phyloP scores from a whole-genome alignment of 2,113 vertebrate genomes.

The Anthoscopus minutus region DNA sequence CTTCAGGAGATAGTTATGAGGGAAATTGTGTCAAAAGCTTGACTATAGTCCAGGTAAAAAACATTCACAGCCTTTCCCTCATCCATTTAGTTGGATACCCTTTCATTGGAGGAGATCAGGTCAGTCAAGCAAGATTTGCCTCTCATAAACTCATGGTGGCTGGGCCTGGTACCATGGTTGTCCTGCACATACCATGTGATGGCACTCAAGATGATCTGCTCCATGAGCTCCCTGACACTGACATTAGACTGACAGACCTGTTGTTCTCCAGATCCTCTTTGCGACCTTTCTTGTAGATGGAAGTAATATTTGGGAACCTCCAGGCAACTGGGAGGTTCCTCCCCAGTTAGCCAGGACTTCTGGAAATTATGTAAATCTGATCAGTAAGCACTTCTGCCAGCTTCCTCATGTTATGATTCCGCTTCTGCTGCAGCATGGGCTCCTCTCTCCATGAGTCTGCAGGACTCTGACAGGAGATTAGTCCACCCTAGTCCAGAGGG shows the following conservation, averaged over 20 bases:
- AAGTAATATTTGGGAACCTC: neutral
- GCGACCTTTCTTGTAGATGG: rapidly evolving
- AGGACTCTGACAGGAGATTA: neutral
- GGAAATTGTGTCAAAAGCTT: neutral
- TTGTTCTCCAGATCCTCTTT: rapidly evolving
- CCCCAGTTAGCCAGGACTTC: neutral
- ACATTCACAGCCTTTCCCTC: neutral
- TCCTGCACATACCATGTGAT: rapidly evolving
- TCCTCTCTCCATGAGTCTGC: neutral
- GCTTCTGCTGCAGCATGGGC: neutral
- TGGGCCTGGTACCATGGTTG: neutral
- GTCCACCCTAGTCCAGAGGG: neutral
- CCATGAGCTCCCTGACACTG: rapidly evolving
- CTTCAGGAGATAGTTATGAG: neutral
- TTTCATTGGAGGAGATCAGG: neutral
- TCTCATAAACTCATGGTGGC: neutral
- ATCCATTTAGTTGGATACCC: neutral
- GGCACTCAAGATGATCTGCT: neutral
- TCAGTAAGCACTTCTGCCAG: neutral
- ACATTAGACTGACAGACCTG: neutral
- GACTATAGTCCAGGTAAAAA: too few species aligned
- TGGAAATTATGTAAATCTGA: neutral
- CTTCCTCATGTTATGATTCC: neutral
- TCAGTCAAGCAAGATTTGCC: neutral
- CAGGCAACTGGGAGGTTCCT: neutral